These are phyloP conservation scores for Hyposoter dolosus DNA, from an alignment of 2,888 invertebrate genomes.

Conservation along the genomic window DNA sequence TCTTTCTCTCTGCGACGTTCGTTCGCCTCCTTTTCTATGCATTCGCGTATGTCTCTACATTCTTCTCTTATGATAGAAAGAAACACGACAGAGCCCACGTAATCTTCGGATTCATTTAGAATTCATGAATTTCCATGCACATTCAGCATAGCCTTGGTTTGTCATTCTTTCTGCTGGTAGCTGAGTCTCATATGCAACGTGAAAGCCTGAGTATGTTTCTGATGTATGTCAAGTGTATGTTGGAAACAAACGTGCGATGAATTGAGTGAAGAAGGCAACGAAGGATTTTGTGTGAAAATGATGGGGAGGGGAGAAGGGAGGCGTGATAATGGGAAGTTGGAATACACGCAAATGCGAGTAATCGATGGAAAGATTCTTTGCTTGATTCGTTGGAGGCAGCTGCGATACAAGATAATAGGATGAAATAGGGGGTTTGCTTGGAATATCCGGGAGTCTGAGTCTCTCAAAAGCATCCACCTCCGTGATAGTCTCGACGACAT, in stretches of 20 bases:
- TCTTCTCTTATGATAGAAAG: constrained; percentile 69
- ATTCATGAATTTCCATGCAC: constrained; percentile 75
- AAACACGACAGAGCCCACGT: constrained; percentile 75
- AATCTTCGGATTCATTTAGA: constrained; percentile 78
- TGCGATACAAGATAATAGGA: constrained; percentile 37
- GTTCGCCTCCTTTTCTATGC: neutral
- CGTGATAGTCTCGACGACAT: constrained; percentile 44
- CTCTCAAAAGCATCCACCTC: constrained; percentile 58
- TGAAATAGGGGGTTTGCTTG: constrained; percentile 59
- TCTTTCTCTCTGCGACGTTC: neutral
- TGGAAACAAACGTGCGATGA: constrained; percentile 58
- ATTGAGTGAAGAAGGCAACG: constrained; percentile 11
- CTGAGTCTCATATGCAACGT: constrained; percentile 51
- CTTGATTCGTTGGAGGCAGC: constrained; percentile 33
- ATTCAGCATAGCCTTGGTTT: constrained; percentile 74
- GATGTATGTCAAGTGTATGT: constrained; percentile 28
- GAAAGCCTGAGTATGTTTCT: constrained; percentile 61
- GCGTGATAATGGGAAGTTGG: constrained; percentile 74
- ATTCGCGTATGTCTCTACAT: neutral
- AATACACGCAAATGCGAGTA: constrained; percentile 74
- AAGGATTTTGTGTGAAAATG: constrained; percentile 76
- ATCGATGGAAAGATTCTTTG: constrained; percentile 51
- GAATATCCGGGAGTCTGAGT: constrained; percentile 65
- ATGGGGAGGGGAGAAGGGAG: constrained; percentile 59
- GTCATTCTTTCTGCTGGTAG: constrained; percentile 71